phyloP scores from a whole-genome alignment of 1,140 invertebrate genomes.

The Parasteatoda tepidariorum region DNA sequence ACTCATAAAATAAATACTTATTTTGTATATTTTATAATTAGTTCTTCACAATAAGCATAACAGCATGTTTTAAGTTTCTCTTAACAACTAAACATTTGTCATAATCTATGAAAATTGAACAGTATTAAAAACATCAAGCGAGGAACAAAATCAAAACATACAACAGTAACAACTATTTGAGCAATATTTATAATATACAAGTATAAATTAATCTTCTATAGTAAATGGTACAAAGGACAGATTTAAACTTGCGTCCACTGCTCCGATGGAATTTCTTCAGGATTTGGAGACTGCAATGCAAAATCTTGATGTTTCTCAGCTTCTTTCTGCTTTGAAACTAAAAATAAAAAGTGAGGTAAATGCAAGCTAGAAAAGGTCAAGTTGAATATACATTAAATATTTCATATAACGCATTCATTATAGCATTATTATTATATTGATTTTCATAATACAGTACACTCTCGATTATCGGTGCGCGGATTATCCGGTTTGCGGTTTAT shows the following conservation, averaged over 20 bases:
- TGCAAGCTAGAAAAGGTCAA: neutral
- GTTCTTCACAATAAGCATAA: no score
- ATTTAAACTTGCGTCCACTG: constrained; percentile 50
- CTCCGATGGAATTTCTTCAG: constrained; percentile 42
- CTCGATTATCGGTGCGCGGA: no score
- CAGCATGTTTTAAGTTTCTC: no score
- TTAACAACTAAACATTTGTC: neutral
- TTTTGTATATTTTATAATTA: no score
- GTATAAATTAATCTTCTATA: constrained; percentile 6
- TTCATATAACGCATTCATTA: no score
- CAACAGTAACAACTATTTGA: constrained; percentile 36
- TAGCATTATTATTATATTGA: no score
- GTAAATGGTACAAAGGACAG: neutral
- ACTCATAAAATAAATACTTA: no score
- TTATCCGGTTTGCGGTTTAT: no score
- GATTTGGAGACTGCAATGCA: constrained; percentile 22
- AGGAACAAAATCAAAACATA: neutral
- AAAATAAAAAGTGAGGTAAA: neutral
- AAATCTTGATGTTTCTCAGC: constrained; percentile 31
- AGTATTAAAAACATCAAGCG: neutral
- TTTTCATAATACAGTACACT: no score
- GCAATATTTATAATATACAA: constrained; percentile 18
- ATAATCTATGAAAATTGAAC: neutral
- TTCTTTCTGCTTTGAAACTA: constrained; percentile 24
- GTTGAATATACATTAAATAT: no score